Evolutionary conservation across 2,888 invertebrate species (phyloP).

Genomic region (Caenorhabditis angaria): DNA sequence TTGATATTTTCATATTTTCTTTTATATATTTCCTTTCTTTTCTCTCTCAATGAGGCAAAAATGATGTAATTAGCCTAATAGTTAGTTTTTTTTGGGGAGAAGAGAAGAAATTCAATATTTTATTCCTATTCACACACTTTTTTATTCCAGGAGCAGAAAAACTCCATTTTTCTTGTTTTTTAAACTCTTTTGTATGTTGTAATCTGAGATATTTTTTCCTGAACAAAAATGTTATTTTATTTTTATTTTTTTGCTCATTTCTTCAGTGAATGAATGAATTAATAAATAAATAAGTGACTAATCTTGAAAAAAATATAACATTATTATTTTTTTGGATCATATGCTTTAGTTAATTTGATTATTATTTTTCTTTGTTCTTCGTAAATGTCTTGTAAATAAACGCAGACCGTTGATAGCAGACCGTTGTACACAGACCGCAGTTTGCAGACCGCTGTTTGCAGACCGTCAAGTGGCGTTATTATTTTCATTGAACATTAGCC

Average conservation of each 20-base stretch:
- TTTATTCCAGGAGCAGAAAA: not conserved
- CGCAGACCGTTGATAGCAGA: too few species aligned
- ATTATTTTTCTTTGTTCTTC: not conserved
- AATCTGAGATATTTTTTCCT: too few species aligned
- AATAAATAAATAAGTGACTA: too few species aligned
- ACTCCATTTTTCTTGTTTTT: not conserved
- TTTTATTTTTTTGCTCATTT: too few species aligned
- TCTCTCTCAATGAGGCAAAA: not conserved
- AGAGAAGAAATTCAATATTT: constrained; percentile 2
- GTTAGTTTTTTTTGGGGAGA: not conserved
- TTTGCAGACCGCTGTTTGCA: too few species aligned
- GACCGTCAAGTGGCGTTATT: too few species aligned
- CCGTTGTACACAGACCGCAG: too few species aligned
- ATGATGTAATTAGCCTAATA: not conserved
- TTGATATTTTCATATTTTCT: not conserved
- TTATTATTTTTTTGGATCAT: not conserved
- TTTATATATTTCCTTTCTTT: not conserved
- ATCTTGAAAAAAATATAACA: too few species aligned
- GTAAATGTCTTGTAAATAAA: too few species aligned
- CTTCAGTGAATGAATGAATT: too few species aligned
- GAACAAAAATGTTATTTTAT: too few species aligned
- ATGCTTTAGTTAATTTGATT: constrained; percentile 1
- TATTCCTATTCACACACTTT: not conserved
- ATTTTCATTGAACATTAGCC: too few species aligned
- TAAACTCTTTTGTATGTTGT: not conserved